Conservation (phyloP, 2,888 invertebrate species). For the Cephus pulcher region DNA sequence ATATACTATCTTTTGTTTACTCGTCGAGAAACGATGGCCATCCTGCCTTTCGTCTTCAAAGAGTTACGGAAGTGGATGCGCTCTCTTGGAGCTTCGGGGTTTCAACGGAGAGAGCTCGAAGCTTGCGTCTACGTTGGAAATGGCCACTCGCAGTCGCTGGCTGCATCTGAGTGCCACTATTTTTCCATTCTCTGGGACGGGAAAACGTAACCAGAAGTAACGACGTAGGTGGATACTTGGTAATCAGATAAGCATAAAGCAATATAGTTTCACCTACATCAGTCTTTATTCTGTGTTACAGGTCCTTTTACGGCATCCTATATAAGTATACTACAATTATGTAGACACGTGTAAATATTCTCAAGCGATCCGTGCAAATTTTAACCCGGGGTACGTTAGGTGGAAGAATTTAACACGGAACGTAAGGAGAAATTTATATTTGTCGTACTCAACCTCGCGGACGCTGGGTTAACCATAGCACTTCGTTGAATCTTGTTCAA, state of each 20-base stretch:
- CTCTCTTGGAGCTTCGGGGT: neutral
- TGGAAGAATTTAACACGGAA: no score
- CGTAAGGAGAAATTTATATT: no score
- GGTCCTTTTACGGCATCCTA: neutral
- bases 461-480: neutral
- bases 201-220: neutral
- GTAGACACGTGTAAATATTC: neutral
- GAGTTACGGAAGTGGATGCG: neutral
- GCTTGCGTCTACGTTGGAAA: neutral
- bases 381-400: neutral
- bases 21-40: neutral
- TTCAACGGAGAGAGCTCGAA: neutral
- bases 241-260: neutral
- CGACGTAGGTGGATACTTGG: neutral
- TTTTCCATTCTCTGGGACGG: neutral
- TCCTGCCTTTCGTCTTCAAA: neutral
- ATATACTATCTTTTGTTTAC: neutral
- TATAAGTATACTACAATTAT: neutral
- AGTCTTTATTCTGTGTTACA: neutral
- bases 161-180: neutral
- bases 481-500: neutral
- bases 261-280: neutral
- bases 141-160: neutral
- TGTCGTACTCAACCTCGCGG: no score
- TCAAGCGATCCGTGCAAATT: neutral